Conservation (phyloP, 2,888 invertebrate genomes). For the Phortica magna region DNA sequence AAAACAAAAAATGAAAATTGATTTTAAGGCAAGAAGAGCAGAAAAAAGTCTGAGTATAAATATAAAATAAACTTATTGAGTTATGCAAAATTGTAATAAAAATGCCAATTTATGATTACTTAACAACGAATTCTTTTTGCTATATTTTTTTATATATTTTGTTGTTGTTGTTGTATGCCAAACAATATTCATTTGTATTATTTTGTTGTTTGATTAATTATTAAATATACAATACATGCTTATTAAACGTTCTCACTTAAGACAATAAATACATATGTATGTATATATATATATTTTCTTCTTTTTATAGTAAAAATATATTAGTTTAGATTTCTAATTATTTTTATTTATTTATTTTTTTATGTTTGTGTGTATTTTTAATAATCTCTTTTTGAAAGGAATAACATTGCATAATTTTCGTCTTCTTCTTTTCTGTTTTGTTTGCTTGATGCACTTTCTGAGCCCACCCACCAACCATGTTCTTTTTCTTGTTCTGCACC, state of each 20-base stretch:
- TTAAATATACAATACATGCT: background rate
- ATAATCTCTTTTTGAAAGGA: constrained; percentile 73
- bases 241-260: background rate
- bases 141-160: background rate
- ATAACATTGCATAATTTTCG: constrained; percentile 70
- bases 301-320: constrained; percentile 58
- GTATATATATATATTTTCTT: background rate
- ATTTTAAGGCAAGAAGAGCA: no score
- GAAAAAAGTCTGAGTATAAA: background rate
- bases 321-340: constrained; percentile 26
- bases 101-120: constrained; percentile 19
- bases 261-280: constrained; percentile 57
- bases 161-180: background rate
- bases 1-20: background rate
- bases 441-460: background rate
- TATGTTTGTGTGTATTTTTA: constrained; percentile 48
- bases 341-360: background rate
- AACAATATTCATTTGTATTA: background rate
- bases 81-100: constrained; percentile 8
- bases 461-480: background rate
- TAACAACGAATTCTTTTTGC: background rate
- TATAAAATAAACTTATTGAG: background rate
- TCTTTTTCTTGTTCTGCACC: background rate
- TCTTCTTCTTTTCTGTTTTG: constrained; percentile 1
- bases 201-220: constrained; percentile 4